Evolutionary conservation across 2,113 vertebrate species (phyloP), one percentile per base, ranked within the genome.

Genomic region (Smithornis capensis): DNA sequence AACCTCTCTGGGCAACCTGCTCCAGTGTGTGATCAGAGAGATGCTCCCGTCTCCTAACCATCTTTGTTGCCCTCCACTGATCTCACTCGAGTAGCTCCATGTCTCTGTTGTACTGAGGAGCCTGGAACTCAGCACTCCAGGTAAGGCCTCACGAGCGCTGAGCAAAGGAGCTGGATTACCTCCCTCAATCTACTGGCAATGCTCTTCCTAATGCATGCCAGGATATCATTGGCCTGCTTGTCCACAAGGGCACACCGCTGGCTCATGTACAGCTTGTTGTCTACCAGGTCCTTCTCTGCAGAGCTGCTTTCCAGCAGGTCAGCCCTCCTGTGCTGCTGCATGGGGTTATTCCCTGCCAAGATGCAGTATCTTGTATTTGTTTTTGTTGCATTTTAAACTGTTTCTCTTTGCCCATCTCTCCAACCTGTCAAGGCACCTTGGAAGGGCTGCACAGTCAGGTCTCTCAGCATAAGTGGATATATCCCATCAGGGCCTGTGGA

Each of bases 111-210:
- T n/a, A 25, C 29, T 8, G 7, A 40, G 17, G 5, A 62, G 24
- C 29, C 10, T 19, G 52, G 33, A 75, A 25, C 22, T 29, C 27
- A 59, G 68, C 22, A 33, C 13, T 33, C 18, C 9, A 28, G 50
- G 0, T 28, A 18, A 3, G 9, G 37, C 37, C 19, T 14, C 44
- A 24, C 27, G 23, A 59, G 10, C 10, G 17, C 18, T 37, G 25
- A 73, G 25, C 0, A 37, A 21, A 42, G 31, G 8, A 6, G 12
- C 12, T 13, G 31, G 31, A 2, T 57, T 50, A 57, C 18, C 25
- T 49, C 5, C 21, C 25, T 35, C 0, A 0, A 10, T 11, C 49
- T 56, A 13, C 29, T 63, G 65, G 19, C 21, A 14, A 0, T 49
- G n/a, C 13, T 38, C 7, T 9, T 22, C 65, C 0, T 1, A 17